A percentile compares a stretch with the other conserved stretches of the same genome.
Evolutionary conservation across 2,797 vertebrate species (phyloP).

Genomic region (Malurus leucopterus): DNA sequence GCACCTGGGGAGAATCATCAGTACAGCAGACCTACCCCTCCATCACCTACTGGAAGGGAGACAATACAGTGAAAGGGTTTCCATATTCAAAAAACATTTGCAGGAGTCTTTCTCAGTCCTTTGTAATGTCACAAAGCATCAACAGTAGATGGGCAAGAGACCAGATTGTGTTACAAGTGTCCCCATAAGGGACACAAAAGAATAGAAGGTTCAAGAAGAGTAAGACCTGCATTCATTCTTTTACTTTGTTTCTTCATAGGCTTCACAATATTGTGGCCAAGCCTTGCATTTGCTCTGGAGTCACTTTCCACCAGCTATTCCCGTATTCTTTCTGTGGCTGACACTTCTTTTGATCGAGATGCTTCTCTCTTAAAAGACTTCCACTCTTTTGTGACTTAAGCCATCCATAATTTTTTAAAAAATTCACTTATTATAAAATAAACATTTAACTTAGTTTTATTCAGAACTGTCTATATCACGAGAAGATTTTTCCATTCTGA

Average conservation of each 20-base stretch:
- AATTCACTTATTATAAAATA: neutral
- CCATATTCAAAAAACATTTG: neutral
- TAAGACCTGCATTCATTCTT: neutral
- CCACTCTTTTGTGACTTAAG: neutral
- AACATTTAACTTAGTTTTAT: neutral
- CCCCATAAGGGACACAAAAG: neutral
- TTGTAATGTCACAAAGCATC: neutral
- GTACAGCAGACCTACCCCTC: fast-evolving
- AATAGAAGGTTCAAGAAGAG: neutral
- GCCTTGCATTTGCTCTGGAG: neutral
- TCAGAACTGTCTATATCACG: neutral
- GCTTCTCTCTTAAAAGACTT: neutral
- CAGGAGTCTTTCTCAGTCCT: fast-evolving
- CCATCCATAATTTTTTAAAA: neutral
- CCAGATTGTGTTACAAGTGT: neutral
- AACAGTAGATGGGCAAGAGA: neutral
- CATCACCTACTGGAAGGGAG: neutral
- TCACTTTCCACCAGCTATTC: neutral
- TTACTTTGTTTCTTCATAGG: neutral
- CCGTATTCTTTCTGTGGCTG: neutral
- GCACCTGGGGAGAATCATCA: neutral
- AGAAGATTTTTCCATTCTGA: neutral
- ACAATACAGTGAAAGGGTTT: neutral
- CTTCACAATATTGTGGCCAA: neutral
- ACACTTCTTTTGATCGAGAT: neutral